Conservation (phyloP, 2,797 vertebrate genomes). For the Melanotaenia nigrans region DNA sequence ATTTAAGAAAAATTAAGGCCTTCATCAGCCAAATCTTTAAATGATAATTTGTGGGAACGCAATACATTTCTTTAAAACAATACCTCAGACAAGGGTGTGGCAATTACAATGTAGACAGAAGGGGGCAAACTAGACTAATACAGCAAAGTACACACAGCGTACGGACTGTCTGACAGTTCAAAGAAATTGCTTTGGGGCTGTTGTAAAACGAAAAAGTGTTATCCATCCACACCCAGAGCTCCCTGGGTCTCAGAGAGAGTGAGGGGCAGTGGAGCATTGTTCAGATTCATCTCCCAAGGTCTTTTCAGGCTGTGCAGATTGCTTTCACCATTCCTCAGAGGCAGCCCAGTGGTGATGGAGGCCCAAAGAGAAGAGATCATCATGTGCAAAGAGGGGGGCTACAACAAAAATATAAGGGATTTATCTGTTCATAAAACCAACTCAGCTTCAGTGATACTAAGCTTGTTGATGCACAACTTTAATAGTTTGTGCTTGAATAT, state of each 20-base stretch:
- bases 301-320: slow-evolving; percentile 58
- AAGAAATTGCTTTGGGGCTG: slow-evolving; percentile 45
- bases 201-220: slow-evolving; percentile 43
- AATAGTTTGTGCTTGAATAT: slow-evolving; percentile 11
- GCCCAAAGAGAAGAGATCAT: slow-evolving; percentile 46
- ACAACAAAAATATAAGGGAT: slow-evolving; percentile 24
- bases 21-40: neutral
- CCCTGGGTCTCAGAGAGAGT: slow-evolving; percentile 38
- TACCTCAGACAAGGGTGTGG: neutral
- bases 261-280: slow-evolving; percentile 56
- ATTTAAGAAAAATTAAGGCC: slow-evolving; percentile 1
- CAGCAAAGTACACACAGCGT: slow-evolving; percentile 1
- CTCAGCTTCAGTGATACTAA: slow-evolving; percentile 17
- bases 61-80: slow-evolving; percentile 3
- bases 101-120: neutral
- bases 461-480: slow-evolving; percentile 18
- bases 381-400: slow-evolving; percentile 33
- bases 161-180: slow-evolving; percentile 31
- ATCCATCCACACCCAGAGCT: slow-evolving; percentile 40
- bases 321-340: slow-evolving; percentile 56
- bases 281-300: slow-evolving; percentile 64
- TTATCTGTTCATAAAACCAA: slow-evolving; percentile 37
- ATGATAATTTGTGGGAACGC: neutral
- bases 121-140: slow-evolving; percentile 4
- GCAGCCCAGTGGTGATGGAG: slow-evolving; percentile 51